Conservation (phyloP, 2,888 invertebrate genomes). For the Amblyjoppa proteus region DNA sequence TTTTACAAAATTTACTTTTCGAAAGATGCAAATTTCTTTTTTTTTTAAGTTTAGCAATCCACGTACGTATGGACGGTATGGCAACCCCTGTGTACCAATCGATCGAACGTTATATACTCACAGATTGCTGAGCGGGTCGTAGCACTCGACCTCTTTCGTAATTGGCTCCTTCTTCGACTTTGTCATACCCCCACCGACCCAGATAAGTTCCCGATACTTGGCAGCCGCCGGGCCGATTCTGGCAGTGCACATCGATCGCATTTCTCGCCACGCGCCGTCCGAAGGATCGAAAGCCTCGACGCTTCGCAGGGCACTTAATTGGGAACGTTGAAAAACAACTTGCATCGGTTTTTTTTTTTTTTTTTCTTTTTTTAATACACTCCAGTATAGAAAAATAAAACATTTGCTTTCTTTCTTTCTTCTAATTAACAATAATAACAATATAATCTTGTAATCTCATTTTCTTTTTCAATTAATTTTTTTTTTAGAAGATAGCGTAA, state of each 20-base stretch:
- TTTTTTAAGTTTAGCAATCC: neutral
- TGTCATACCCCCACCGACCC: constrained; percentile 91
- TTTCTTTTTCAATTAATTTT: neutral
- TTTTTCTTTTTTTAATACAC: neutral
- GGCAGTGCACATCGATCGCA: constrained; percentile 87
- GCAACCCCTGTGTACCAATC: constrained; percentile 7
- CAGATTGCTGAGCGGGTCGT: constrained; percentile 88
- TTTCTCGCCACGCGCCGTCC: constrained; percentile 87
- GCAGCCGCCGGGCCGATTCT: constrained; percentile 88
- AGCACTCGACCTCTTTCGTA: constrained; percentile 88
- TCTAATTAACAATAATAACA: too few relatives aligned
- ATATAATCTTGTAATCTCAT: too few relatives aligned
- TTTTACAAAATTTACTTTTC: neutral
- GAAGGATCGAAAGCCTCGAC: constrained; percentile 88
- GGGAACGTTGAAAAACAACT: constrained; percentile 10
- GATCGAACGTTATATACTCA: constrained; percentile 78
- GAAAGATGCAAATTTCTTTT: neutral
- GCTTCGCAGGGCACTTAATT: constrained; percentile 86
- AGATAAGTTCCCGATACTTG: constrained; percentile 89
- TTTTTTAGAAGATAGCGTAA: neutral
- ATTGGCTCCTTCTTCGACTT: constrained; percentile 87
- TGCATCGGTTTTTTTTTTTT: neutral
- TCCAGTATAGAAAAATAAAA: neutral
- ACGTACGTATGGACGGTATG: neutral
- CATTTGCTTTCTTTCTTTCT: neutral